Evolutionary conservation across 1,140 invertebrate genomes (phyloP), one percentile per base, ranked within the genome.

Genomic region (Phymorhynchus buccinoides): DNA sequence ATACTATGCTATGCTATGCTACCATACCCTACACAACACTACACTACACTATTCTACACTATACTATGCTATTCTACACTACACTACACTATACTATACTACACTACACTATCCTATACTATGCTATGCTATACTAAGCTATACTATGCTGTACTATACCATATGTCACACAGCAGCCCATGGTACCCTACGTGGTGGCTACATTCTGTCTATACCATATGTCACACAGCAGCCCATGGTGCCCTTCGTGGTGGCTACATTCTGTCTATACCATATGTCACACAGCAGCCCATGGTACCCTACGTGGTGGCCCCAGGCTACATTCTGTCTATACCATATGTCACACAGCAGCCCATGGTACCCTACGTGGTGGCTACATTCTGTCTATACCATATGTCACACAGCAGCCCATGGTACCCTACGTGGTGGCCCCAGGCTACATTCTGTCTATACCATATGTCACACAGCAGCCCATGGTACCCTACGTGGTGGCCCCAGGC

Each of bases 201-300:
- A 91, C 90, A 12, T 91, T 91, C n/a, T 93, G 62, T 90, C 89
- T 18, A n/a, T n/a, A n/a, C n/a, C n/a, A n/a, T n/a, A n/a, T n/a
- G n/a, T n/a, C n/a, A n/a, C n/a, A 48, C 86, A 92, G 91, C 80
- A 87, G 77, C 90, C 91, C 1, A 39, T 91, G 77, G 89, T 91
- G 1, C 89, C 91, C 0, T 89, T 90, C 86, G 87, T 89, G 1
- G 87, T 90, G 35, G 90, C 88, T 22, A 91, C 90, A 12, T 91
- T 91, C n/a, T 93, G 62, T 90, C 89, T 18, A n/a, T n/a, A n/a
- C n/a, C n/a, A n/a, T n/a, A n/a, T n/a, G n/a, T n/a, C 62, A 86
- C 87, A 48, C 86, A 92, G 91, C 80, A 87, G 77, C 90, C 91
- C 1, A 39, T 91, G 77, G 89, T 91, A 1, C 89, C 91, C 0